Base-by-base conservation (phyloP, 2,888 invertebrate genomes). In the Furcula furcula region DNA sequence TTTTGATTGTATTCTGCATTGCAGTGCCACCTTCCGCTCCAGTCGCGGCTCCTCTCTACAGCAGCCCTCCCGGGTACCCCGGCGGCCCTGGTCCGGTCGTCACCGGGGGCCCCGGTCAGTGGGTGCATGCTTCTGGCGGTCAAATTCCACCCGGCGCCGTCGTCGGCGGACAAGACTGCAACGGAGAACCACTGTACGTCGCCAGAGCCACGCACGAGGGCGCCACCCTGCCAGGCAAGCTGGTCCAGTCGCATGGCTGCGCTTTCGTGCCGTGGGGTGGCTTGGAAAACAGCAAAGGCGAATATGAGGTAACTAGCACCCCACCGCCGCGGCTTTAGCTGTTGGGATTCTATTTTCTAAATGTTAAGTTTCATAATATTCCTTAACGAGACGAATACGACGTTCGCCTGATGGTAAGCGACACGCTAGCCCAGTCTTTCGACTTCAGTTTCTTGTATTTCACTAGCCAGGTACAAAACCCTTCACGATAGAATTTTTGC, bases 251-350 rank as follows among this genome's bases (percentile, higher is more conserved):
- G 7, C 96, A 97, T 65, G 93, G 94, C 14, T 92, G 93, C 23
- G 92, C 93, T 9, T 96, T 94, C 66, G 80, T 96, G 2, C 90
- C 96, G 11, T 97, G 95, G 94, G 96, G 96, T 2, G 96, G 96
- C 10, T 86, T 80, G 20, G 97, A 97, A 66, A 94, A 96, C 54
- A 92, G 92, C 36, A 94, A 94, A 66, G 72, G 85, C 9, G 90
- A 94, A 43, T 97, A 96, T 65, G 94, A 97, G 90, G 94, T 93
- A n/a, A n/a, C n/a, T n/a, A n/a, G n/a, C n/a, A n/a, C n/a, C n/a
- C n/a, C n/a, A n/a, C n/a, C n/a, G n/a, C n/a, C n/a, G n/a, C n/a
- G n/a, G n/a, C n/a, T n/a, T n/a, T n/a, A n/a, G n/a, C n/a, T n/a
- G n/a, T n/a, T n/a, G n/a, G n/a, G n/a, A n/a, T n/a, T n/a, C n/a